Evolutionary conservation across 2,888 invertebrate genomes (phyloP).

Genomic region (Esperia sulphurella): DNA sequence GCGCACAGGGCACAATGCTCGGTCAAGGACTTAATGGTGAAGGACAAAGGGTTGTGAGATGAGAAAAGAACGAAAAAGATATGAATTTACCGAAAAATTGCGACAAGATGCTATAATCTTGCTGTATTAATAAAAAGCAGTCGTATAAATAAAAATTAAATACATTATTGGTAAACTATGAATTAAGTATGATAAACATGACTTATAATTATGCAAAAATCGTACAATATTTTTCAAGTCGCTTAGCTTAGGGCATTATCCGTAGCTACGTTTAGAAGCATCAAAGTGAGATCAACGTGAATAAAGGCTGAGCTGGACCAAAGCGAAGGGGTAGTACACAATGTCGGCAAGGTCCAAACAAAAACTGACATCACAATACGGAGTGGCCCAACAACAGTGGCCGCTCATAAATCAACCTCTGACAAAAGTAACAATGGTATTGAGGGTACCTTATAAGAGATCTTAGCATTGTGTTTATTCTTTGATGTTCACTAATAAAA

Average conservation of each 20-base stretch:
- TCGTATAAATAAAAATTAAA: no score
- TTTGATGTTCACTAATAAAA: conserved; percentile 80
- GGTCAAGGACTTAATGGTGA: conserved; percentile 72
- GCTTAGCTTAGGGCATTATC: conserved; percentile 55
- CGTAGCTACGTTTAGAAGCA: conserved; percentile 60
- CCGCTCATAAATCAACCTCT: conserved; percentile 77
- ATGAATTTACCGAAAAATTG: conserved; percentile 20
- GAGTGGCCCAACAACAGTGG: conserved; percentile 76
- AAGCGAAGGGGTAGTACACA: conserved; percentile 70
- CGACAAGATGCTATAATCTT: no score
- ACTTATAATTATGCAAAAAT: conserved; percentile 9
- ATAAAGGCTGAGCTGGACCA: conserved; percentile 69
- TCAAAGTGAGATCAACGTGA: conserved; percentile 73
- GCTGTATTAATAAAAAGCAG: no score
- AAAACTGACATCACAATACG: conserved; percentile 77
- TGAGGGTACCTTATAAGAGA: conserved; percentile 79
- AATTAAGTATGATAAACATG: not conserved
- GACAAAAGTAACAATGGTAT: conserved; percentile 79
- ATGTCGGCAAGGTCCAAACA: conserved; percentile 76
- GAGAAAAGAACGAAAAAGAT: conserved; percentile 12
- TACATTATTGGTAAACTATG: no score
- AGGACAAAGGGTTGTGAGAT: conserved; percentile 62
- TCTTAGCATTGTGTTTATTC: conserved; percentile 76
- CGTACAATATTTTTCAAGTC: conserved; percentile 26
- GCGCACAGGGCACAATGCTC: conserved; percentile 46